Base-by-base conservation (phyloP, 1,140 invertebrate genomes). In the Rhagoletis pomonella region DNA sequence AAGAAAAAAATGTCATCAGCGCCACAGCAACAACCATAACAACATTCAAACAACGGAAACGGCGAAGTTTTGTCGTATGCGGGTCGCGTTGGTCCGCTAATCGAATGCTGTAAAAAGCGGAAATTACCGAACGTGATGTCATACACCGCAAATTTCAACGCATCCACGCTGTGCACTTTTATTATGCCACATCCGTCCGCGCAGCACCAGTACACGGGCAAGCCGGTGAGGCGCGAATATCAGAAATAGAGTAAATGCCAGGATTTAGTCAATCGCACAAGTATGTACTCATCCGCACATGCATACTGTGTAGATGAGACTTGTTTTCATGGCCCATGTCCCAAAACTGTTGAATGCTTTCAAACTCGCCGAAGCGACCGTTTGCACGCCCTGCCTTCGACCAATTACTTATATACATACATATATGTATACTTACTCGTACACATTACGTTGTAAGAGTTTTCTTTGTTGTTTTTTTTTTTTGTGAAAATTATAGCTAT, bases 91-190 rank as follows among this genome's bases (percentile, higher is more conserved):
- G 39, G 64, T 19, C 29, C 64, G 6, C n/a, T 50, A 19, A 81
- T 55, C 44, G 59, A 85, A 39, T 85, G 84, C 12, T 60, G 29
- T 62, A 85, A 85, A 85, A 85, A 42, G 47, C 29, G 17, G 42
- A 85, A 85, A 85, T 85, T 85, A 85, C 84, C 19, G 84, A 39
- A 85, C 84, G 84, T 85, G 84, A 85, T 60, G 58, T 60, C 84
- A 85, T 85, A 44, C 17, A 47, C 29, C 6, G 50, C 73, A 50
- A 81, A 81, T 69, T 69, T 69, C 73, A 55, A 67, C 4, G 47
- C 73, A 62, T 29, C 6, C 10, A 73, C 9, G 7, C 3, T 10
- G 12, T 14, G 55, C 29, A 85, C 17, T 81, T 81, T 39, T n/a
- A 47, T 81, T 81, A 81, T 14, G 7, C 42, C 44, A 47, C 73